These are phyloP conservation scores for Antechinus flavipes DNA, from an alignment of 2,113 vertebrate species.

Conservation along the genomic window DNA sequence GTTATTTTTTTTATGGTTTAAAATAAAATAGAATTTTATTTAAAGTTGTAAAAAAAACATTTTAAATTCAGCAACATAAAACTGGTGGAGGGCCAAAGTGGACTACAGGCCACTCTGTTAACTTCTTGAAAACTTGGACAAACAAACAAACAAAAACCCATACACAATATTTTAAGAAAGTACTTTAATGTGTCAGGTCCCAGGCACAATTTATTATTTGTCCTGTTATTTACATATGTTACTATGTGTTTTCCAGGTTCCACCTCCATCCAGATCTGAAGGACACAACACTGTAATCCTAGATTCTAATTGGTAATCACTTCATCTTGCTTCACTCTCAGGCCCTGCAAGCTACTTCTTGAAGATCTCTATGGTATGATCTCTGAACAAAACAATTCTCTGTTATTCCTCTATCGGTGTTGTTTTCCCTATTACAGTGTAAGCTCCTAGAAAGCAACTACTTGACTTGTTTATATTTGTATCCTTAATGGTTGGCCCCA, in stretches of 20 bases:
- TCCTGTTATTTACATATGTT: background rate
- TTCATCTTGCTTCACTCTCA: background rate
- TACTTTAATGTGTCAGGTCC: background rate
- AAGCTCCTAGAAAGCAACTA: no score
- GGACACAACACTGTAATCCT: background rate
- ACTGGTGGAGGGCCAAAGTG: background rate
- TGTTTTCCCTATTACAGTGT: background rate
- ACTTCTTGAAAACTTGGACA: background rate
- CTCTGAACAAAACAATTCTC: background rate
- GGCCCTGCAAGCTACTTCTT: background rate
- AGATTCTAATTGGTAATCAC: background rate
- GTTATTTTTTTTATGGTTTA: background rate
- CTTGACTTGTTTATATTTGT: no score
- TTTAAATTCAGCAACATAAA: background rate
- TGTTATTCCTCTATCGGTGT: background rate
- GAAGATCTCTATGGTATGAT: background rate
- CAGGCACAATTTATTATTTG: background rate
- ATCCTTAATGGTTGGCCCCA: no score
- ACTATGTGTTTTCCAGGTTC: background rate
- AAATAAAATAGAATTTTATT: background rate
- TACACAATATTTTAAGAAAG: background rate
- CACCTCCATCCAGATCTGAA: background rate
- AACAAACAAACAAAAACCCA: background rate
- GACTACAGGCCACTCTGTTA: background rate
- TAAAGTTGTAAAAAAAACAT: background rate